A percentile compares a stretch with the other conserved stretches of the same genome.
Evolutionary conservation across 2,888 invertebrate genomes (phyloP).

Genomic region (Troides aeacus): DNA sequence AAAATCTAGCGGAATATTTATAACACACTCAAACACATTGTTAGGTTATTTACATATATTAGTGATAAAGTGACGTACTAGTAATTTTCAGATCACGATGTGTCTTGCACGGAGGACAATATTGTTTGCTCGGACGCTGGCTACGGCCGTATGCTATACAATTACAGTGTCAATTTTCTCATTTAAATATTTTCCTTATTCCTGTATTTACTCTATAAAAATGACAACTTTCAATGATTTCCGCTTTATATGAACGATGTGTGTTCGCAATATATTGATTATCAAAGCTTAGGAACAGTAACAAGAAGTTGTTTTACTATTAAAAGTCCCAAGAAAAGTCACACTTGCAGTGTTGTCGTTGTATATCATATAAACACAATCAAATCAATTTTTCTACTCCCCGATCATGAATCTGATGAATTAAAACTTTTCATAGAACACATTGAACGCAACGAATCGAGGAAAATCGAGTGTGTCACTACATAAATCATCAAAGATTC

Average conservation of each 20-base stretch:
- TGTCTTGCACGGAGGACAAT: slow-evolving; percentile 36
- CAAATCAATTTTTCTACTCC: too few relatives aligned
- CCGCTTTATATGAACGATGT: slow-evolving; percentile 1
- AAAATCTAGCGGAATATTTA: slow-evolving; percentile 7
- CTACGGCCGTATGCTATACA: slow-evolving; percentile 9
- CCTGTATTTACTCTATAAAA: slow-evolving; percentile 9
- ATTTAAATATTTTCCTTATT: slow-evolving; percentile 28
- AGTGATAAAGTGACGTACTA: slow-evolving; percentile 44
- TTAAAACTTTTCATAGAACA: too few relatives aligned
- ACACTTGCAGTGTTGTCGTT: too few relatives aligned
- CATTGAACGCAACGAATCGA: slow-evolving; percentile 25
- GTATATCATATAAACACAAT: too few relatives aligned
- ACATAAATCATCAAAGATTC: slow-evolving; percentile 51
- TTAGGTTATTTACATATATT: slow-evolving; percentile 29
- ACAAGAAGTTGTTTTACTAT: too few relatives aligned
- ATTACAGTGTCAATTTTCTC: slow-evolving; percentile 22
- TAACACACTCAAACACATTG: slow-evolving; percentile 12
- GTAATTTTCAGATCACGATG: slow-evolving; percentile 64
- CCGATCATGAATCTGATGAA: too few relatives aligned
- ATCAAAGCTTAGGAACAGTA: too few relatives aligned
- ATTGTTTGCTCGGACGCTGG: slow-evolving; percentile 33
- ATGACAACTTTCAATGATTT: slow-evolving; percentile 25
- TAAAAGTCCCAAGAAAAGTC: too few relatives aligned
- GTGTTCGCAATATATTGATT: background rate
- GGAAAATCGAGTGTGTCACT: slow-evolving; percentile 42